Percentiles rank a stretch among this genome's conserved stretches.
phyloP scores from a whole-genome alignment of 2,888 invertebrate genomes.

The Amphimallon solstitiale region DNA sequence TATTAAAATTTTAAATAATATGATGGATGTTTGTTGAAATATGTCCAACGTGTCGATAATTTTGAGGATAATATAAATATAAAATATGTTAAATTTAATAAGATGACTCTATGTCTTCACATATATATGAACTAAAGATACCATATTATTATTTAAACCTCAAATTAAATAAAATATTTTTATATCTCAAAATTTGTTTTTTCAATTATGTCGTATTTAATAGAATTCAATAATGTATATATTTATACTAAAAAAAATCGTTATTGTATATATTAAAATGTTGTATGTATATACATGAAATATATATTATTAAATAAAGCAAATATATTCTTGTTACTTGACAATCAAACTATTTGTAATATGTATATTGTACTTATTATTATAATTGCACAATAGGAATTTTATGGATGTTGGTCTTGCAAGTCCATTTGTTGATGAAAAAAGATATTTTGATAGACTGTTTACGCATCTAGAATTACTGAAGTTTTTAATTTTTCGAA shows the following conservation, averaged over 20 bases:
- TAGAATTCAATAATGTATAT: neutral
- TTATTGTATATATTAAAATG: conserved; percentile 31
- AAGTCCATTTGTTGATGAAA: conserved; percentile 22
- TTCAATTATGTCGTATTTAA: neutral
- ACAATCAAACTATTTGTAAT: conserved; percentile 45
- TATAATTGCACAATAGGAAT: conserved; percentile 3
- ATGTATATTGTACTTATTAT: conserved; percentile 11
- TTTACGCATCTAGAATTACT: conserved; percentile 6
- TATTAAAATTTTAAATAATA: too few relatives aligned
- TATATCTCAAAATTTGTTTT: too few relatives aligned
- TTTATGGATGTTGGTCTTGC: conserved; percentile 15
- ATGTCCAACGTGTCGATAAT: too few relatives aligned
- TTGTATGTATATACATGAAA: conserved; percentile 17
- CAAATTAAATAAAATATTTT: too few relatives aligned
- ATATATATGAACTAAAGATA: too few relatives aligned
- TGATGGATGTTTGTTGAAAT: too few relatives aligned
- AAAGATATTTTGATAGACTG: conserved; percentile 31
- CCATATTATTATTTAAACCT: too few relatives aligned
- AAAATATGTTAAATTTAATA: too few relatives aligned
- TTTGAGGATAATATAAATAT: too few relatives aligned
- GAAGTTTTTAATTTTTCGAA: neutral
- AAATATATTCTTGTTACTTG: conserved; percentile 50
- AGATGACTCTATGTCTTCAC: too few relatives aligned
- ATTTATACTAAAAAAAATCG: conserved; percentile 6
- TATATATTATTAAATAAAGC: conserved; percentile 33